A percentile compares a stretch with the other conserved stretches of the same genome.
Evolutionary conservation across 2,888 invertebrate species (phyloP).

Genomic region (Sialis fuliginosa): DNA sequence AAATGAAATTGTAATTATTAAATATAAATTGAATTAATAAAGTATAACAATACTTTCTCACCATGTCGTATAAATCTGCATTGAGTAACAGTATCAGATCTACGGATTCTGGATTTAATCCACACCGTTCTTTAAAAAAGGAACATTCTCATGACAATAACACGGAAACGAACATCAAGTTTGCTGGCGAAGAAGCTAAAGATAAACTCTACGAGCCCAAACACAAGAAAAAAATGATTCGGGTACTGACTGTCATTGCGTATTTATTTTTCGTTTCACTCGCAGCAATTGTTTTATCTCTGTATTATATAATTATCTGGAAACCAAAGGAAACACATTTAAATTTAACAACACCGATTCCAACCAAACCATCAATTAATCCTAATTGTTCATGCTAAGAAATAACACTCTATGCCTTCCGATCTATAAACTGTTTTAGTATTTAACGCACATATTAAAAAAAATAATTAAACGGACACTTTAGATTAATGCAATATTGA

Average conservation of each 20-base stretch:
- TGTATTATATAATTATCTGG: slow-evolving; percentile 92
- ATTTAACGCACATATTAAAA: too few relatives aligned
- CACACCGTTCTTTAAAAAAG: slow-evolving; percentile 11
- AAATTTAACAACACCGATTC: too few relatives aligned
- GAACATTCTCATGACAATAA: slow-evolving; percentile 16
- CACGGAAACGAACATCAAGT: slow-evolving; percentile 40
- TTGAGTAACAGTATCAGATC: slow-evolving; percentile 36
- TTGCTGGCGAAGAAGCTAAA: slow-evolving; percentile 43
- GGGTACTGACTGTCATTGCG: slow-evolving; percentile 81
- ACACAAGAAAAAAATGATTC: slow-evolving; percentile 71
- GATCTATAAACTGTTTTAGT: too few relatives aligned
- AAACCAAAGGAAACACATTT: slow-evolving; percentile 22
- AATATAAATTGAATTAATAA: neutral
- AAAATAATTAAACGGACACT: too few relatives aligned
- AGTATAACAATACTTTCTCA: slow-evolving; percentile 3
- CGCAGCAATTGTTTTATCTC: slow-evolving; percentile 81
- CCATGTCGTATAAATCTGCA: slow-evolving; percentile 38
- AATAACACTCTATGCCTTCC: too few relatives aligned
- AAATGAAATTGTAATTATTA: neutral
- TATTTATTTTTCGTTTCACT: slow-evolving; percentile 88
- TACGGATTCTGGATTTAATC: slow-evolving; percentile 2
- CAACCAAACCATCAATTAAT: too few relatives aligned
- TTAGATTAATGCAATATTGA: too few relatives aligned
- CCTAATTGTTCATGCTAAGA: too few relatives aligned
- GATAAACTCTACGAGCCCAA: slow-evolving; percentile 66